Conservation (phyloP, 1,140 invertebrate species). For the Bilobella aurantiaca region DNA sequence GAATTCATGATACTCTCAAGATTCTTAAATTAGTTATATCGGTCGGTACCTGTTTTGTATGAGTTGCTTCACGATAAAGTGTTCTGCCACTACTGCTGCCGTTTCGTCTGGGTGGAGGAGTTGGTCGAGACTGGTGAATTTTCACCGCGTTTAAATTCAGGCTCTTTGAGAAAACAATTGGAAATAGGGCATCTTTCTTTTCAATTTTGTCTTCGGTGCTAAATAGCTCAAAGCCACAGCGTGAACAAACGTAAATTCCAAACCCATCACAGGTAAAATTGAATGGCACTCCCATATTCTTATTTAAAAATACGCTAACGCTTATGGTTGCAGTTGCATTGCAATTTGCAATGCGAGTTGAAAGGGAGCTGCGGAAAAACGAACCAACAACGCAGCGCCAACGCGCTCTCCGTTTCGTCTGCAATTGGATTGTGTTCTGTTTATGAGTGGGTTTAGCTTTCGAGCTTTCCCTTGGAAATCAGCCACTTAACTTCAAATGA, state of each 20-base stretch:
- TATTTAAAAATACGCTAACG: background rate
- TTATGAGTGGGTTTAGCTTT: no score
- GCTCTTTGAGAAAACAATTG: background rate
- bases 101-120: background rate
- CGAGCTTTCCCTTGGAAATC: no score
- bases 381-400: no score
- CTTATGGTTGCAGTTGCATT: background rate
- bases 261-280: slow-evolving; percentile 10
- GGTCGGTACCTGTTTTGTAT: background rate
- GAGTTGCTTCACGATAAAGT: background rate
- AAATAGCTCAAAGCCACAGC: slow-evolving; percentile 16
- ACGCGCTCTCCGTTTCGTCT: no score
- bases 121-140: background rate
- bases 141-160: background rate
- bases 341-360: no score
- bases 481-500: no score
- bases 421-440: no score
- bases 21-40: background rate
- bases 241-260: slow-evolving; percentile 15
- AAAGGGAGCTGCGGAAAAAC: no score
- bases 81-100: background rate
- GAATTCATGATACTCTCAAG: background rate
- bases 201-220: slow-evolving; percentile 3
- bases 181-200: background rate
- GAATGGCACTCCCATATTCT: slow-evolving; percentile 12